Percentiles rank a stretch among this genome's conserved stretches.
phyloP scores from a whole-genome alignment of 1,140 invertebrate species.

The Brachystomella parvula region DNA sequence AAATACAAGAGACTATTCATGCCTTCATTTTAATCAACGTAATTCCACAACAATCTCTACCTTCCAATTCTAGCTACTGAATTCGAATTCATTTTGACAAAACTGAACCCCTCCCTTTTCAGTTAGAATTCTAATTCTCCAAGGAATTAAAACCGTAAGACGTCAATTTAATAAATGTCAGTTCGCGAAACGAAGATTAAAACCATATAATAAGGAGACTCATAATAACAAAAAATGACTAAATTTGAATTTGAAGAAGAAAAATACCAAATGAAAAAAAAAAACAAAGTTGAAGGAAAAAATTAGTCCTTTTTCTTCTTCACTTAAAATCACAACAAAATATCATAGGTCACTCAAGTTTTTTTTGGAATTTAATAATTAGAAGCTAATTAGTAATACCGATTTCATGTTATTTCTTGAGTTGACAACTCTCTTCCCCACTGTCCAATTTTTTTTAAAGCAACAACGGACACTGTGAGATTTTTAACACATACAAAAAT shows the following conservation, averaged over 20 bases:
- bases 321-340: background rate
- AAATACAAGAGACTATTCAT: background rate
- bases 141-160: background rate
- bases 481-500: background rate
- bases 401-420: background rate
- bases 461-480: too few relatives aligned
- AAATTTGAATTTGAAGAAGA: too few relatives aligned
- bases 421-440: background rate
- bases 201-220: background rate
- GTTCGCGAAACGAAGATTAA: background rate
- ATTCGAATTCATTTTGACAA: background rate
- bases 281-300: too few relatives aligned
- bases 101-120: conserved; percentile 1
- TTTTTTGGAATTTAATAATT: background rate
- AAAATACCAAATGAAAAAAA: too few relatives aligned
- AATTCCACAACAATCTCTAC: background rate
- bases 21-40: background rate
- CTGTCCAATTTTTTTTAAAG: background rate
- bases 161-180: background rate
- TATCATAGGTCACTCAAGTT: background rate
- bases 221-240: background rate
- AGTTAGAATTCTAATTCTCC: background rate
- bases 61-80: background rate
- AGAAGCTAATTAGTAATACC: background rate
- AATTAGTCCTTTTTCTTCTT: too few relatives aligned